These are phyloP conservation scores for Bombus waltoni DNA, from an alignment of 1,140 invertebrate genomes.

Conservation along the genomic window DNA sequence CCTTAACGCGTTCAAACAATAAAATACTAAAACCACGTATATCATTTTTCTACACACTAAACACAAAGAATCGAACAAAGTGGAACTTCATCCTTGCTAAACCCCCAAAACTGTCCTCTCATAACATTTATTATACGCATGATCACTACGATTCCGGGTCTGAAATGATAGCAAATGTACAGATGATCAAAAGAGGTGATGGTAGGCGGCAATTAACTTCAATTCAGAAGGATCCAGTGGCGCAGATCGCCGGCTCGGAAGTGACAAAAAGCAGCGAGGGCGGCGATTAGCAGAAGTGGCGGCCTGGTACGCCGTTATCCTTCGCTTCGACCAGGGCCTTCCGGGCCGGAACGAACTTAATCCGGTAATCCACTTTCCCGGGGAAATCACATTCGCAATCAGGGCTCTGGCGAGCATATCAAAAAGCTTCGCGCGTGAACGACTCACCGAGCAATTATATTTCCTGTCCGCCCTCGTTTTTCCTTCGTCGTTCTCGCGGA, in stretches of 20 bases:
- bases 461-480: constrained; percentile 51
- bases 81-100: no score
- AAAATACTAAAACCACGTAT: no score
- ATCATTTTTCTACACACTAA: no score
- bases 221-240: constrained; percentile 12
- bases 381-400: constrained; percentile 79
- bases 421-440: constrained; percentile 76
- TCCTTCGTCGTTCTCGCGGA: constrained; percentile 31
- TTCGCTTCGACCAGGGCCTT: constrained; percentile 22
- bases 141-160: neutral
- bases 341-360: constrained; percentile 67
- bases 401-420: constrained; percentile 71
- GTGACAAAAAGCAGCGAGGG: constrained; percentile 20
- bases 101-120: neutral
- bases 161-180: neutral
- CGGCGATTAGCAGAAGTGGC: constrained; percentile 56
- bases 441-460: constrained; percentile 76
- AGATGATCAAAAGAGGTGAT: constrained; percentile 6
- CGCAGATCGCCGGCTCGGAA: neutral
- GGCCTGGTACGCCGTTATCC: constrained; percentile 29
- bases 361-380: constrained; percentile 77
- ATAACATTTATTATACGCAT: neutral
- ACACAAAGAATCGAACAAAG: no score
- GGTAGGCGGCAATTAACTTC: constrained; percentile 34
- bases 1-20: no score